Evolutionary conservation across 2,797 vertebrate genomes (phyloP), one percentile per base, ranked within the genome.

Genomic region (Menidia menidia): DNA sequence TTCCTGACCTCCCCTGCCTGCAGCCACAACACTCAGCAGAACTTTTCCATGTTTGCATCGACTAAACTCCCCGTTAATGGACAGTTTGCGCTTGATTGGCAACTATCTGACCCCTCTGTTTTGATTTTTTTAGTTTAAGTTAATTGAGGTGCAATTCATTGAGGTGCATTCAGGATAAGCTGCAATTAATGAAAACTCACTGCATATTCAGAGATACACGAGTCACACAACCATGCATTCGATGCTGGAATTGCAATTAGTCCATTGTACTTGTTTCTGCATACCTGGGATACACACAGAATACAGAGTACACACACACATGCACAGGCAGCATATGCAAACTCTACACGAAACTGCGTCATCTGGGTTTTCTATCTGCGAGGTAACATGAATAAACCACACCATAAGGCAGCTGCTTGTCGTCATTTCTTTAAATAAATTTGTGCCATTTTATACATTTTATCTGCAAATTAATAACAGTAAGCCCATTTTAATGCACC

Each of bases 1-100:
- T 75, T 75, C 48, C 65, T 42, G 60, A 59, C 25, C 32, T 33
- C 31, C 25, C 50, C 33, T 33, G 42, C 10, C 18, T 48, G 55
- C 35, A 52, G 39, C 55, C 32, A 47, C 18, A 16, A 4, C 47
- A 54, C 41, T 8, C 44, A 61, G 47, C 15, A 42, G 50, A 30
- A 7, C 12, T 57, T 66, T 53, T 15, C 42, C 60, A 60, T 43
- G 18, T 30, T 14, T 50, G 3, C 48, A 41, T 44, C 35, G 52
- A 48, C 57, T 31, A 18, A 25, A 44, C 10, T 18, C 2, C 6
- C 56, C 60, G 39, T 25, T 5, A 30, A 6, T 50, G 35, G 4
- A 32, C 14, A 51, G 18, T 59, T n/a, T 59, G 31, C 41, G 12
- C 47, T 68, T 56, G 14, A 48, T 9, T 65, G 41, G n/a, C 25